These are phyloP conservation scores for Thomomys bottae DNA, from an alignment of 2,113 vertebrate species.

Conservation along the genomic window DNA sequence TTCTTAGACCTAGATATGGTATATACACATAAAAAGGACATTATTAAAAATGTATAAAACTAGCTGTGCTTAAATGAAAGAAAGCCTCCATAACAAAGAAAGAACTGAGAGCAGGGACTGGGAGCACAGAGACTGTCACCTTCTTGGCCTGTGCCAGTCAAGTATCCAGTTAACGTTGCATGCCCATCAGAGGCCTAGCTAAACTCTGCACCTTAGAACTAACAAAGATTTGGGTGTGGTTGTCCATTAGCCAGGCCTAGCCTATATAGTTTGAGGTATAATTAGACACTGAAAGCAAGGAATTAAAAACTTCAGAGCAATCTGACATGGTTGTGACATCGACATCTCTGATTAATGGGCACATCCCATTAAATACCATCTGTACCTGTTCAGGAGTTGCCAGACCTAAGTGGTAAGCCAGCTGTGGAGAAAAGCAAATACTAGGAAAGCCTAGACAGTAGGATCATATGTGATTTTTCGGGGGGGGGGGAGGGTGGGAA, in stretches of 20 bases:
- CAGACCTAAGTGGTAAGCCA: neutral
- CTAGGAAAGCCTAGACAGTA: neutral
- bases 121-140: neutral
- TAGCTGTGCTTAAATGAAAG: neutral
- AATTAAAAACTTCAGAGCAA: neutral
- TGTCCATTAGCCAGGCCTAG: neutral
- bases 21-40: slow-evolving; percentile 14
- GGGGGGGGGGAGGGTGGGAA: too few species aligned
- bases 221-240: neutral
- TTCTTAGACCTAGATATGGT: neutral
- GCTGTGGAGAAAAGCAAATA: neutral
- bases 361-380: neutral
- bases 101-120: neutral
- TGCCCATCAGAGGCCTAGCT: neutral
- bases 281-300: neutral
- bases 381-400: neutral
- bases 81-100: neutral
- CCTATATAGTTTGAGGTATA: neutral
- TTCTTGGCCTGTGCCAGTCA: neutral
- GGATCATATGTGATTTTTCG: neutral
- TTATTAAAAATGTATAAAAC: neutral
- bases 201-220: neutral
- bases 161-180: too few species aligned
- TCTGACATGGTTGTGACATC: neutral
- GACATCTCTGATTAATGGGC: neutral